A percentile compares a stretch with the other conserved stretches of the same genome.
Evolutionary conservation across 2,113 vertebrate species (phyloP).

Genomic region (Apistogramma diplotaenia): DNA sequence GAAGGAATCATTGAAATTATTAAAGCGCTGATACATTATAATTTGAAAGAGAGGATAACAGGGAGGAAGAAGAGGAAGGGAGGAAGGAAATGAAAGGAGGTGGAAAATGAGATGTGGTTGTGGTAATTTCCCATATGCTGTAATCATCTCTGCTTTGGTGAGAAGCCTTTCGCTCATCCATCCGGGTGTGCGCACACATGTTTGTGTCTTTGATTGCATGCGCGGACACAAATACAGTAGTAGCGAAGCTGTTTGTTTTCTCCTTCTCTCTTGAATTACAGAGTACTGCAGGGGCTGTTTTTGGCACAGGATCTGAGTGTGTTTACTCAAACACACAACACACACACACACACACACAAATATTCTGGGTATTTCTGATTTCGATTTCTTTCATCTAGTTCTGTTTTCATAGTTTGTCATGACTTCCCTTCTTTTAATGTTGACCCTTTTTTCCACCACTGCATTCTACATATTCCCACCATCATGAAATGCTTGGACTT

Average conservation of each 20-base stretch:
- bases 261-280: slow-evolving; percentile 32
- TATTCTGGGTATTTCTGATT: slow-evolving; percentile 1
- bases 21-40: slow-evolving; percentile 12
- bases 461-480: background rate
- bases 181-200: background rate
- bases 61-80: background rate
- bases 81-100: slow-evolving; percentile 25
- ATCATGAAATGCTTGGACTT: background rate
- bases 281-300: slow-evolving; percentile 29
- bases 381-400: slow-evolving; percentile 1
- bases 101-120: slow-evolving; percentile 35
- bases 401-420: slow-evolving; percentile 12
- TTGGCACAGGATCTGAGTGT: slow-evolving; percentile 35
- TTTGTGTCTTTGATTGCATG: slow-evolving; percentile 12
- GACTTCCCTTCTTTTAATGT: background rate
- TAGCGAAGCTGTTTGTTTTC: slow-evolving; percentile 22
- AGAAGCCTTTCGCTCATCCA: slow-evolving; percentile 39
- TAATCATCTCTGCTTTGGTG: slow-evolving; percentile 58
- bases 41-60: background rate
- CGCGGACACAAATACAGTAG: slow-evolving; percentile 15
- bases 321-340: slow-evolving; percentile 26
- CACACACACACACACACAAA: too few species aligned
- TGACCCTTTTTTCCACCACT: background rate
- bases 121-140: slow-evolving; percentile 38
- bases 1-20: background rate